Evolutionary conservation across 2,888 invertebrate genomes (phyloP).

Genomic region (Heteromyza rotundicornis): DNA sequence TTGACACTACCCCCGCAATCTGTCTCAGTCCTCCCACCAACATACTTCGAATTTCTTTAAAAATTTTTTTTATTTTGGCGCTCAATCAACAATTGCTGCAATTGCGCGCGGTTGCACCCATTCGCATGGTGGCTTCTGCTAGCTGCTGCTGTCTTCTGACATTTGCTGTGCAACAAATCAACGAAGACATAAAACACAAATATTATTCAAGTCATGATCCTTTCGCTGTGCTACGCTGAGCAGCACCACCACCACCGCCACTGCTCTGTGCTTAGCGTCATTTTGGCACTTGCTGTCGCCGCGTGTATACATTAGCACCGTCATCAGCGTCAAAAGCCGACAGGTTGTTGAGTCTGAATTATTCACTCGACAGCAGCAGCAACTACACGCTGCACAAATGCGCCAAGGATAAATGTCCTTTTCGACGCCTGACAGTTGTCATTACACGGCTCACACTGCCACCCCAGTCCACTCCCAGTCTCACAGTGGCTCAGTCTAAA

Average conservation of each 20-base stretch:
- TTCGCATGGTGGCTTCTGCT: background rate
- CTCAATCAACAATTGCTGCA: too few relatives aligned
- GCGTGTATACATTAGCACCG: background rate
- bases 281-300: background rate
- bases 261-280: too few relatives aligned
- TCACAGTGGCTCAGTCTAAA: slow-evolving; percentile 5
- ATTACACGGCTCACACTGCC: background rate
- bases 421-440: slow-evolving; percentile 25
- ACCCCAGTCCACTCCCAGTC: background rate
- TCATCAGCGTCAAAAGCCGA: slow-evolving; percentile 15
- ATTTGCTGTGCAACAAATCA: too few relatives aligned
- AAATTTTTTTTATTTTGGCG: too few relatives aligned
- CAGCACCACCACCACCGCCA: too few relatives aligned
- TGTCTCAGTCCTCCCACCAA: too few relatives aligned
- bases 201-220: background rate
- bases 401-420: slow-evolving; percentile 21
- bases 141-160: too few relatives aligned
- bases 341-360: slow-evolving; percentile 20
- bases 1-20: too few relatives aligned
- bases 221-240: background rate
- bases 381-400: background rate
- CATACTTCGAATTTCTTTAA: too few relatives aligned
- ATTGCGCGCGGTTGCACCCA: too few relatives aligned
- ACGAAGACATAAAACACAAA: too few relatives aligned
- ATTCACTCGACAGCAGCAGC: slow-evolving; percentile 9